Conservation (phyloP, 2,888 invertebrate genomes). For the Nudaria mundana region DNA sequence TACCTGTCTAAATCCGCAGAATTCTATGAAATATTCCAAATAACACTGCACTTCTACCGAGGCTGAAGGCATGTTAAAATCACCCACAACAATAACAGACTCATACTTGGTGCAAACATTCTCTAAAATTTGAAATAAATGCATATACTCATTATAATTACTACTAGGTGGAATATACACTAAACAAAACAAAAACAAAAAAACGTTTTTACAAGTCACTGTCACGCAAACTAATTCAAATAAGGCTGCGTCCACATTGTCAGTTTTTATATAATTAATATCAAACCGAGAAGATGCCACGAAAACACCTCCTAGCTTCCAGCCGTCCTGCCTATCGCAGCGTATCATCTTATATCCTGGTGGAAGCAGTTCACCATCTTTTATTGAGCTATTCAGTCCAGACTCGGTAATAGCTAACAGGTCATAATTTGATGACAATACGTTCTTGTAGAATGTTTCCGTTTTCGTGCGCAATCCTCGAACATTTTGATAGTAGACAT, state of each 20-base stretch:
- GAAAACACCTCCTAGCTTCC: conserved; percentile 1
- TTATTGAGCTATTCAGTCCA: conserved; percentile 6
- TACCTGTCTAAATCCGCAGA: conserved; percentile 13
- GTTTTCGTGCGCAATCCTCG: conserved; percentile 6
- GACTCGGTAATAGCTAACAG: conserved; percentile 10
- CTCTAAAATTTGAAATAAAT: conserved; percentile 13
- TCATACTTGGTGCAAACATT: conserved; percentile 12
- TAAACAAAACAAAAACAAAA: conserved; percentile 13
- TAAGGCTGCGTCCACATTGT: conserved; percentile 5
- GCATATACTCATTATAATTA: conserved; percentile 8
- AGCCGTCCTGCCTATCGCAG: too few species aligned
- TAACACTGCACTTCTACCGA: conserved; percentile 8
- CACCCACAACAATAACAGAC: too few species aligned
- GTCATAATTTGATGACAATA: conserved; percentile 4
- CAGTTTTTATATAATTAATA: background rate
- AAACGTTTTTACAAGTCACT: background rate
- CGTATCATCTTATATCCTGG: background rate
- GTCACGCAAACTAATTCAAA: conserved; percentile 12
- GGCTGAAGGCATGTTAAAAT: too few species aligned
- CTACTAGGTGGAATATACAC: conserved; percentile 11
- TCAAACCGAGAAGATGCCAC: background rate
- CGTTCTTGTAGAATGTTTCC: background rate
- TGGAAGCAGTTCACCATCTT: conserved; percentile 7
- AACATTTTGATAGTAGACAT: conserved; percentile 8
- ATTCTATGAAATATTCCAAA: conserved; percentile 10